Base-by-base conservation (phyloP, 2,888 invertebrate genomes). In the Melolontha melolontha region DNA sequence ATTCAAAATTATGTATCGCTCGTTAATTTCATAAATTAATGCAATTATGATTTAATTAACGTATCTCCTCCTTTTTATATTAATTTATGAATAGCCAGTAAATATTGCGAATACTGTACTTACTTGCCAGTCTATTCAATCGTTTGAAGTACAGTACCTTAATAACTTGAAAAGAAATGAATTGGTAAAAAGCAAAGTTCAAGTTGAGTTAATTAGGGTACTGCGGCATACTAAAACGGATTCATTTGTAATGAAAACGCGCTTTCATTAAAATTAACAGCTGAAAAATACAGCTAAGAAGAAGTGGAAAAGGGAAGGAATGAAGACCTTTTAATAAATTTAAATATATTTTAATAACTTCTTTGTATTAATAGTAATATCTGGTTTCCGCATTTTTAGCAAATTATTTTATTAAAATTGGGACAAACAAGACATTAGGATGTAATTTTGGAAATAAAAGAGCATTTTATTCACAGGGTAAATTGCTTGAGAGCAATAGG, bases 201-300 rank as follows among this genome's bases (percentile, higher is more conserved):
- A 59, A 44, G 44, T 44, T 44, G 59, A 59, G 59, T 44, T 59
- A 59, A 59, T 59, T 59, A 59, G 59, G 44, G 42, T 59, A 44
- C 59, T 44, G 44, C 44, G 42, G 29, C 29, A 29, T 59, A 59
- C 42, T 59, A 59, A 57, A 59, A 44, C 42, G 54, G 54, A 54
- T 40, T 17, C 54, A 44, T 44, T 27, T 59, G 27, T 59, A 44
- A 59, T 59, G 59, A 59, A 44, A 59, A 44, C 59, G 59, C 44
- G 59, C 59, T 59, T 44, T 59, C 59, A 44, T 44, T 44, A 44
- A 59, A 59, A 59, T 29, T 59, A 59, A 44, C 59, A 59, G 27
- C 29, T 44, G 59, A 59, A 59, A 44, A 59, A 59, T 59, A 44
- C 44, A 22, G 29, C 44, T 29, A 59, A 27, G 29, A 59, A 16